phyloP scores from a whole-genome alignment of 2,888 invertebrate species.

The Mesorhabditis belari region DNA sequence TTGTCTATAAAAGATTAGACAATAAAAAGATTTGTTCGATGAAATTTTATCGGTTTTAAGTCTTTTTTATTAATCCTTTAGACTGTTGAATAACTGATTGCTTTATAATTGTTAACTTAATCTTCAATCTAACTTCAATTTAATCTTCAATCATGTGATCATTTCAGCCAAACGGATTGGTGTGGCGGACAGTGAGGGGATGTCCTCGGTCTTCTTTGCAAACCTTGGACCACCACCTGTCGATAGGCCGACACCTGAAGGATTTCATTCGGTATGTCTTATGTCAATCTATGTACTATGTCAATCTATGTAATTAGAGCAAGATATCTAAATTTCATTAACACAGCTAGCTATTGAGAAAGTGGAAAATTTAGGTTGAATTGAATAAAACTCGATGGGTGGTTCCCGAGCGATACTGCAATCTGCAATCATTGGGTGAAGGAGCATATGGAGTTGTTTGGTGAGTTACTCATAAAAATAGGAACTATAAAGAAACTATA shows the following conservation, averaged over 20 bases:
- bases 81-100: too few species aligned
- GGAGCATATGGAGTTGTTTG: slow-evolving; percentile 43
- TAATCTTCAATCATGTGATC: too few species aligned
- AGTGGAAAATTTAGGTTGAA: slow-evolving; percentile 63
- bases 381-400: slow-evolving; percentile 75
- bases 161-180: too few species aligned
- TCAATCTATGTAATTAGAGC: not conserved
- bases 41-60: too few species aligned
- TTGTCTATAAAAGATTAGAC: too few species aligned
- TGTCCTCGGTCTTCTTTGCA: slow-evolving; percentile 23
- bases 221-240: slow-evolving; percentile 27
- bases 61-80: too few species aligned
- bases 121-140: too few species aligned
- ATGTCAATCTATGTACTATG: not conserved
- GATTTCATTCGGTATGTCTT: slow-evolving; percentile 22
- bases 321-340: not conserved
- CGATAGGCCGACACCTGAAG: slow-evolving; percentile 18
- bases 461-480: slow-evolving; percentile 10
- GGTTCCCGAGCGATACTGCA: slow-evolving; percentile 29
- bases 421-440: slow-evolving; percentile 30
- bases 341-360: not conserved
- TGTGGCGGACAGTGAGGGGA: too few species aligned
- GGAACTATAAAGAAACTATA: too few species aligned
- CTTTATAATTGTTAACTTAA: too few species aligned
- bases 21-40: too few species aligned